phyloP scores from a whole-genome alignment of 2,797 vertebrate genomes.

The Amphiprion clarkii region DNA sequence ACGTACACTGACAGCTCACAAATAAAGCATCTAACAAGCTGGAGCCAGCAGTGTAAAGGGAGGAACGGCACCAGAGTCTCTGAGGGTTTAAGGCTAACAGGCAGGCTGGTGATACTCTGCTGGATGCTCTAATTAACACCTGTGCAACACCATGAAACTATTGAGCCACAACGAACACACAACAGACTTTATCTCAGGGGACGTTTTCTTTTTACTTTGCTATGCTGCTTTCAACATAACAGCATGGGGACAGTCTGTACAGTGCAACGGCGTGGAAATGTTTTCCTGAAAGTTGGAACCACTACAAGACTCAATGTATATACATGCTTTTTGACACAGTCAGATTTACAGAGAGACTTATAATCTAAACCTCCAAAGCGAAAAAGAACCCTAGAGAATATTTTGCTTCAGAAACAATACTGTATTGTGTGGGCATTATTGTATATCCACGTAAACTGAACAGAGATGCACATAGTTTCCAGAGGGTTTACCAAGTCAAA shows the following conservation, averaged over 20 bases:
- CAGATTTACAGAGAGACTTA: no score
- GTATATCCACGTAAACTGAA: no score
- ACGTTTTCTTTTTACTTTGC: conserved; percentile 14
- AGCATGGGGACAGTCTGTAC: not conserved
- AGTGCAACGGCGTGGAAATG: not conserved
- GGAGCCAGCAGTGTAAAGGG: conserved; percentile 22
- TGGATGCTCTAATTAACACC: conserved; percentile 70
- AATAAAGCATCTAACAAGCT: conserved; percentile 32
- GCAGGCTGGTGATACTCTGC: conserved; percentile 18
- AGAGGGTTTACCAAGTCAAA: no score
- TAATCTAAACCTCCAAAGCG: no score
- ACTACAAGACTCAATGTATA: no score
- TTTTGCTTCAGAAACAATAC: no score
- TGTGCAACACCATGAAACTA: conserved; percentile 61
- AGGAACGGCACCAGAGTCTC: conserved; percentile 28
- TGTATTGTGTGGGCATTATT: no score
- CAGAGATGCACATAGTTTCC: no score
- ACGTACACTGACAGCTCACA: conserved; percentile 6
- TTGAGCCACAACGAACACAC: conserved; percentile 38
- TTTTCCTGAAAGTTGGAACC: not conserved
- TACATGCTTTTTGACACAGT: no score
- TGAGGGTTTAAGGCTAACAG: conserved; percentile 33
- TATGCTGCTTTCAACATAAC: not conserved
- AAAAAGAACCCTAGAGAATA: no score
- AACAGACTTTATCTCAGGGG: conserved; percentile 21